Evolutionary conservation across 2,888 invertebrate genomes (phyloP), one percentile per base, ranked within the genome.

Genomic region (Embidobia sp.): DNA sequence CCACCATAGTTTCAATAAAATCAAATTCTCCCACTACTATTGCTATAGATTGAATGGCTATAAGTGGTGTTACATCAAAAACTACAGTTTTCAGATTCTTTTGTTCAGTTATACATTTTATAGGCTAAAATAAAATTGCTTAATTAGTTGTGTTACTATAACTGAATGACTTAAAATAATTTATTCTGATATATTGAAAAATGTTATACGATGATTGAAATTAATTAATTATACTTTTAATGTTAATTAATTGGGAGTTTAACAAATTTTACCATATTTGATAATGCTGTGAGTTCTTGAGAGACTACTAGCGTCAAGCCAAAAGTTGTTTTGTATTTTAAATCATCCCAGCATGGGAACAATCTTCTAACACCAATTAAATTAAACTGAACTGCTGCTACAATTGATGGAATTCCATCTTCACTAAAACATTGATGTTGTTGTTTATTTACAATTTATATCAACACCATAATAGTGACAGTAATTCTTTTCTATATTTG

Each of bases 1-100:
- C 26, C 1, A 49, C 10, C 18, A 26, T 31, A 0, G 29, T 42
- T 59, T 69, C 57, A 2, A 49, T 4, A 10, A 19, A 31, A 3
- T 40, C n/a, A 27, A 57, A 49, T 5, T 69, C 48, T 0, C 69
- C 69, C 6, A 69, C 1, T 1, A 69, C 13, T 22, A 69, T 13
- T 16, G 49, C 59, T 11, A 76, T 16, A 4, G 61, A 57, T 27
- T 64, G 13, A 1, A 29, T 51, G 2, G 55, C 16, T 37, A 76
- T 76, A 1, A 19, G 16, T 6, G 63, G 64, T 3, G 75, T 69
- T 33, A 10, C 42, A 1, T 69, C 42, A 22, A 70, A 76, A 10
- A 15, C 5, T 1, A 69, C 13, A 0, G 40, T 57, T 31, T 57
- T 66, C 6, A 29, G 2, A 18, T 55, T n/a, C 5, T 44, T 22